Percentiles rank a stretch among this genome's conserved stretches.
phyloP scores from a whole-genome alignment of 2,888 invertebrate species.

The Eristalinus aeneus region DNA sequence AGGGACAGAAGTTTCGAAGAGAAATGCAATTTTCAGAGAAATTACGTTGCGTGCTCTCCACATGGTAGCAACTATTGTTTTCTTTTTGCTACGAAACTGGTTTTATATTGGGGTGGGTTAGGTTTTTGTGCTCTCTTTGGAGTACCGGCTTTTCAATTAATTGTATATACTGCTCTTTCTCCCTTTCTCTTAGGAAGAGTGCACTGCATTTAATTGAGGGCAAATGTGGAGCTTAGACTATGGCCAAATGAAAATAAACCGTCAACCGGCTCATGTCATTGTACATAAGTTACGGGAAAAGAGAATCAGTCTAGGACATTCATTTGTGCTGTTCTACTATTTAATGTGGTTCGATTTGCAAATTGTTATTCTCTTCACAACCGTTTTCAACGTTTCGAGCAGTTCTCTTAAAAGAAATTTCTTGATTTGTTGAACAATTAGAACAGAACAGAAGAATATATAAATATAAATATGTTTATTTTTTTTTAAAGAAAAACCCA shows the following conservation, averaged over 20 bases:
- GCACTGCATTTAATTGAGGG: not conserved
- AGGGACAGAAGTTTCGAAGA: conserved; percentile 30
- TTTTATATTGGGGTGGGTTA: conserved; percentile 68
- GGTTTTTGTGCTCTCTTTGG: conserved; percentile 50
- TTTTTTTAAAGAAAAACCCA: no score
- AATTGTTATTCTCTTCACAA: not conserved
- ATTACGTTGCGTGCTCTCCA: conserved; percentile 21
- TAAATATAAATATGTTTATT: no score
- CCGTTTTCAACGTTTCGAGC: not conserved
- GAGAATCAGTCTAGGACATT: not conserved
- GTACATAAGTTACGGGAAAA: not conserved
- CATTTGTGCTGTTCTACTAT: not conserved
- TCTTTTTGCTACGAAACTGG: conserved; percentile 28
- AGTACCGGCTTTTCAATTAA: conserved; percentile 53
- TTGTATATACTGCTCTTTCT: not conserved
- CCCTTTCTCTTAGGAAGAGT: conserved; percentile 34
- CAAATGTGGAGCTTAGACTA: not conserved
- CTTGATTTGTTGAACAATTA: not conserved
- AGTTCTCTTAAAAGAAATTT: not conserved
- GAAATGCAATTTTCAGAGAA: conserved; percentile 46
- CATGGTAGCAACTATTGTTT: not conserved
- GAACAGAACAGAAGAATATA: no score
- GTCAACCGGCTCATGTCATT: not conserved
- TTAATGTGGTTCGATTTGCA: not conserved
- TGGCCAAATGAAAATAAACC: not conserved